phyloP scores from a whole-genome alignment of 2,888 invertebrate genomes.

The Anaspis maculata region DNA sequence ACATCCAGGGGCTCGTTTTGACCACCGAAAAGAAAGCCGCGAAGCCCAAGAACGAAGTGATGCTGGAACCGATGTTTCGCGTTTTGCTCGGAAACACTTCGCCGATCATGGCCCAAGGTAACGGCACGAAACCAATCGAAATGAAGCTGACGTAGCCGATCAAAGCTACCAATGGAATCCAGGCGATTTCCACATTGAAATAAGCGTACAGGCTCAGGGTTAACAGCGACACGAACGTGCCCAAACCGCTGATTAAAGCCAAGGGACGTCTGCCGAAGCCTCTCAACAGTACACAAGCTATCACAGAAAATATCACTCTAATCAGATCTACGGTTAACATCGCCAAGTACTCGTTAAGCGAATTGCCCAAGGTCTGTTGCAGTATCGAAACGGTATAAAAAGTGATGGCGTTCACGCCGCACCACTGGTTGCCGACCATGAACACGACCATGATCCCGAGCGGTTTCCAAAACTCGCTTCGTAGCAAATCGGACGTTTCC shows the following conservation, averaged over 20 bases:
- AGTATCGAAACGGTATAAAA: slow-evolving; percentile 65
- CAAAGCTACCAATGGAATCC: slow-evolving; percentile 41
- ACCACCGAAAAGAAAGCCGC: slow-evolving; percentile 57
- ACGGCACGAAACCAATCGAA: slow-evolving; percentile 44
- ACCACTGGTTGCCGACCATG: slow-evolving; percentile 60
- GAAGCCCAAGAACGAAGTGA: slow-evolving; percentile 57
- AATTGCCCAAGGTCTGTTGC: slow-evolving; percentile 43
- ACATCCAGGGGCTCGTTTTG: slow-evolving; percentile 57
- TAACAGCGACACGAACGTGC: slow-evolving; percentile 51
- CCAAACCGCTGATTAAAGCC: slow-evolving; percentile 55
- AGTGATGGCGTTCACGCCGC: slow-evolving; percentile 63
- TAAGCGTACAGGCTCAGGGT: slow-evolving; percentile 19
- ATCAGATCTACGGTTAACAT: slow-evolving; percentile 58
- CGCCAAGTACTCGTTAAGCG: slow-evolving; percentile 56
- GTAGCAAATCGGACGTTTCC: not conserved
- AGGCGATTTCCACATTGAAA: slow-evolving; percentile 14
- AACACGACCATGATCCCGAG: slow-evolving; percentile 54
- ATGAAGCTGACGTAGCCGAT: slow-evolving; percentile 53
- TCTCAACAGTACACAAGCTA: slow-evolving; percentile 55
- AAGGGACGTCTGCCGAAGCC: slow-evolving; percentile 54
- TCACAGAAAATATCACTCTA: slow-evolving; percentile 52
- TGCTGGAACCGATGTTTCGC: slow-evolving; percentile 57
- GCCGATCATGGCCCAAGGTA: slow-evolving; percentile 69
- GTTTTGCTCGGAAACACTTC: slow-evolving; percentile 53
- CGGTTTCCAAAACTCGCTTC: slow-evolving; percentile 48